Evolutionary conservation across 2,888 invertebrate species (phyloP), one percentile per base, ranked within the genome.

Genomic region (Blastobasis adustella): DNA sequence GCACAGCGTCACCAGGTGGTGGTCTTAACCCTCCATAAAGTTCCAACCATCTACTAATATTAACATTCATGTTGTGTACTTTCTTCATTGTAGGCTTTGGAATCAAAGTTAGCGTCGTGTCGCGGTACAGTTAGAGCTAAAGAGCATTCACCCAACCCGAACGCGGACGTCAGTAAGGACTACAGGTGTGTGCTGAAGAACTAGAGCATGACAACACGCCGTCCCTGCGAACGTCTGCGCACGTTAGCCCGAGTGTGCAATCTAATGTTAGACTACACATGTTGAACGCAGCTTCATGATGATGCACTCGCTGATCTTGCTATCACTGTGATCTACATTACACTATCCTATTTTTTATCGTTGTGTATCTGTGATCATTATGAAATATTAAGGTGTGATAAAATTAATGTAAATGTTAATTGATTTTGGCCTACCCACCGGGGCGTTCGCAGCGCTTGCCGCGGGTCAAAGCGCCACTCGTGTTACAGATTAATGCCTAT

Each of bases 81-180:
- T 85, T 87, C 82, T 83, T 83, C 82, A 81, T 89, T 90, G 76
- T 89, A 92, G 92, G 92, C 91, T 71, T 89, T 92, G 89, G 92
- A 92, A 89, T 91, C 91, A 75, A 92, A 92, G 78, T 89, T 92
- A 82, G 91, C 91, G 63, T 91, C 91, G 72, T 92, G 91, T 89
- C 89, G 91, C 66, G 87, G 87, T 83, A 79, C 89, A 54, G 84
- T 88, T 85, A 89, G 85, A 84, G 88, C 89, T 82, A 87, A 86
- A 79, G 89, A 88, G 70, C 87, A 82, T 68, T 83, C 89, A 66
- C 82, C 89, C 71, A 89, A 89, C 73, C 72, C 84, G 56, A 75
- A 76, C 65, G 70, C 87, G 61, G 89, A 89, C 61, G 89, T 87
- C 65, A 87, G 71, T 86, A 89, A 89, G 84, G 89, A 89, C 81